These are phyloP conservation scores for Zaprionus nigranus DNA, from an alignment of 1,140 invertebrate genomes.

Conservation along the genomic window DNA sequence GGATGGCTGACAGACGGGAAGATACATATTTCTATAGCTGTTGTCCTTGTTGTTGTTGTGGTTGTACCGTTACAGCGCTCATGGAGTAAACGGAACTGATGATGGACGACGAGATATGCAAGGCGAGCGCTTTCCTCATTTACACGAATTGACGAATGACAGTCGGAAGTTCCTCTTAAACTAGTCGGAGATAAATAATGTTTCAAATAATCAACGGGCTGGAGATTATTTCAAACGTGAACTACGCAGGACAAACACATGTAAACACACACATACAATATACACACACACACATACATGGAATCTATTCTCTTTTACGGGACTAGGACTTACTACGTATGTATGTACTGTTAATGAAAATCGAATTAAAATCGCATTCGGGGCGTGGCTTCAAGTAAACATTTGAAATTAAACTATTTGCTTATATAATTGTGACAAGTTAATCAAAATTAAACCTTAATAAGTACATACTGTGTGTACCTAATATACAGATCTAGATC, in stretches of 20 bases:
- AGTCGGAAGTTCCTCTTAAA: conserved; percentile 71
- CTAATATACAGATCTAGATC: conserved; percentile 23
- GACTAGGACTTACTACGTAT: conserved; percentile 34
- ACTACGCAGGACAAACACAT: conserved; percentile 17
- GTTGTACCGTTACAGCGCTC: conserved; percentile 36
- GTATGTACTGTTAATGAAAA: conserved; percentile 33
- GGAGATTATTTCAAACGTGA: conserved; percentile 73
- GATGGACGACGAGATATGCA: conserved; percentile 14
- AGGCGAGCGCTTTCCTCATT: conserved; percentile 37
- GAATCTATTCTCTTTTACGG: conserved; percentile 36
- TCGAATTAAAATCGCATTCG: conserved; percentile 43
- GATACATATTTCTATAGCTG: background rate
- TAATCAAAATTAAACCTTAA: conserved; percentile 66
- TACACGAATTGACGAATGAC: conserved; percentile 44
- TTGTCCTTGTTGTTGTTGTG: background rate
- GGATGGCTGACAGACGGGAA: too few relatives aligned
- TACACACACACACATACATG: conserved; percentile 3
- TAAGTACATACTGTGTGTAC: conserved; percentile 34
- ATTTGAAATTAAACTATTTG: conserved; percentile 59
- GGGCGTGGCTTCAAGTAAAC: conserved; percentile 31
- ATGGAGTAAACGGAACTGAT: conserved; percentile 50
- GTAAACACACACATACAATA: conserved; percentile 33
- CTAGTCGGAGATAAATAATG: conserved; percentile 60
- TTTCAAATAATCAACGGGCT: conserved; percentile 78
- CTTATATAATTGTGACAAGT: conserved; percentile 68